A percentile compares a stretch with the other conserved stretches of the same genome.
phyloP scores from a whole-genome alignment of 2,888 invertebrate genomes.

The Cryptus armator region DNA sequence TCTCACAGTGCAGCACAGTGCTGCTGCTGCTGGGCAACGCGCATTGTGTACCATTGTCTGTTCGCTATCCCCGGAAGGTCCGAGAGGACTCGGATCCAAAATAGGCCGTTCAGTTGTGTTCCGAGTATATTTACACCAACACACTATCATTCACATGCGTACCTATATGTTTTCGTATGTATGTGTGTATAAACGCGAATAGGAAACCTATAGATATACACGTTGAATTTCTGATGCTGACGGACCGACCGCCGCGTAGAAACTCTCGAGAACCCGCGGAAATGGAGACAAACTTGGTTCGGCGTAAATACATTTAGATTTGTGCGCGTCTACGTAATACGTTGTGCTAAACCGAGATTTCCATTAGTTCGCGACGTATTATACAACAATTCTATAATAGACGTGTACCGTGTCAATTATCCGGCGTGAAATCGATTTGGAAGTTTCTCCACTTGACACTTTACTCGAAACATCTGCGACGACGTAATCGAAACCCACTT shows the following conservation, averaged over 20 bases:
- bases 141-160: neutral
- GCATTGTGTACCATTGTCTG: slow-evolving; percentile 53
- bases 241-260: neutral
- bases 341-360: neutral
- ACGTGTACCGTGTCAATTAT: neutral
- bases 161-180: neutral
- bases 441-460: neutral
- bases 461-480: too few relatives aligned
- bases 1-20: neutral
- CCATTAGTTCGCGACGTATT: slow-evolving; percentile 6
- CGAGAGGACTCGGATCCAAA: slow-evolving; percentile 30
- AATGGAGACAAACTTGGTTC: slow-evolving; percentile 34
- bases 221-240: neutral
- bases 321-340: slow-evolving; percentile 9
- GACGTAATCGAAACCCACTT: too few relatives aligned
- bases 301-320: slow-evolving; percentile 3
- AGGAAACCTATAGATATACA: neutral
- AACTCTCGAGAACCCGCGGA: neutral
- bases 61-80: slow-evolving; percentile 23
- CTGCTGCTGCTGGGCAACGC: slow-evolving; percentile 19
- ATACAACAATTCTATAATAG: neutral
- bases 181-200: neutral
- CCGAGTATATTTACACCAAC: slow-evolving; percentile 57
- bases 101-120: slow-evolving; percentile 62
- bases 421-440: neutral